These are phyloP conservation scores for Cyrtonyx montezumae DNA, from an alignment of 2,113 vertebrate genomes.

Conservation along the genomic window DNA sequence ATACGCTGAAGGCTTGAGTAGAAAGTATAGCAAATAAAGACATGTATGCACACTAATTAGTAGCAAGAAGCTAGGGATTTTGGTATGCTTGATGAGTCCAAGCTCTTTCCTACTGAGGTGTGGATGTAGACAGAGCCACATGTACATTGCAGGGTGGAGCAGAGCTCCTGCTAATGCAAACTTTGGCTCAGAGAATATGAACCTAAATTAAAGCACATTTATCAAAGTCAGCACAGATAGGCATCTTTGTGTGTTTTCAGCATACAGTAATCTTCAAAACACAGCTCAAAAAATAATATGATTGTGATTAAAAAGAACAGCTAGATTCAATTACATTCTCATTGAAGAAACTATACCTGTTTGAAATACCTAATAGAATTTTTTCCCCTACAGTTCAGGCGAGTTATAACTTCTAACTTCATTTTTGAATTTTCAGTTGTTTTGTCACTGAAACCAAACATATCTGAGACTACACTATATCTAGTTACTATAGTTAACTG, in stretches of 20 bases:
- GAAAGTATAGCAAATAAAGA: background rate
- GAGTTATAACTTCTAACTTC: background rate
- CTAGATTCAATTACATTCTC: background rate
- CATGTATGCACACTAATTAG: background rate
- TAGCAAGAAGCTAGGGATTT: background rate
- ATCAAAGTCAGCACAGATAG: background rate
- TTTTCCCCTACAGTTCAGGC: background rate
- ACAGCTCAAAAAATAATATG: background rate
- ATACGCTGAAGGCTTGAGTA: background rate
- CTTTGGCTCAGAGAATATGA: background rate
- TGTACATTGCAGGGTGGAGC: rapidly evolving
- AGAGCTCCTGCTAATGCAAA: background rate
- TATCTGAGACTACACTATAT: background rate
- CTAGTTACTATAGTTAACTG: background rate
- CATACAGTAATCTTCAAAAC: background rate
- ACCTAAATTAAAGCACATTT: background rate
- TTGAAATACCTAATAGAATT: background rate
- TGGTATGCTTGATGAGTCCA: background rate
- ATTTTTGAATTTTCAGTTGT: background rate
- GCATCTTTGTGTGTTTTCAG: background rate
- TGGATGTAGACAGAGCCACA: background rate
- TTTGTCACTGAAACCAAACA: background rate
- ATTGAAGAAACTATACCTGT: background rate
- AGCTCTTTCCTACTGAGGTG: background rate
- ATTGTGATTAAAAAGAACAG: background rate